phyloP scores from a whole-genome alignment of 2,797 vertebrate genomes.

The Silurus lanzhouensis region DNA sequence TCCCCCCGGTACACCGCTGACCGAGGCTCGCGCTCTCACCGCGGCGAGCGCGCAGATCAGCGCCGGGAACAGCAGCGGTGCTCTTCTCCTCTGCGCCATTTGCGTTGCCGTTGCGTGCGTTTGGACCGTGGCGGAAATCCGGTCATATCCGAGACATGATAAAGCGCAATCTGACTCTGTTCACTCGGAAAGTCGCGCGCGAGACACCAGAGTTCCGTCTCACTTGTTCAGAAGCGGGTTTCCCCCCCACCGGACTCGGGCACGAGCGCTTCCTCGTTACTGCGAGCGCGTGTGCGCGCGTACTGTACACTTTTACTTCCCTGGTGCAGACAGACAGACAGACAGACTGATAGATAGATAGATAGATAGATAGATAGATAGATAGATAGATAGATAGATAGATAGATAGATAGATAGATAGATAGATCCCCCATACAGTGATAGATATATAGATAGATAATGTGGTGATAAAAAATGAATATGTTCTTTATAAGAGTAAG shows the following conservation, averaged over 20 bases:
- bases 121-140: too few species aligned
- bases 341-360: too few species aligned
- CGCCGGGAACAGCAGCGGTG: conserved; percentile 16
- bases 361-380: too few species aligned
- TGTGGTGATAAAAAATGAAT: too few species aligned
- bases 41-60: conserved; percentile 42
- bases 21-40: conserved; percentile 57
- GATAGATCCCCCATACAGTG: too few species aligned
- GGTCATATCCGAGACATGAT: conserved; percentile 30
- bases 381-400: too few species aligned
- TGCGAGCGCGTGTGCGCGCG: background rate
- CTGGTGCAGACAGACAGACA: too few species aligned
- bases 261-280: conserved; percentile 9
- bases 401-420: too few species aligned
- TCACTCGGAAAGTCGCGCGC: background rate
- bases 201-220: background rate
- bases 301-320: too few species aligned
- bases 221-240: background rate
- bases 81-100: conserved; percentile 67
- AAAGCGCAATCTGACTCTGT: too few species aligned
- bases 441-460: too few species aligned
- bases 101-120: conserved; percentile 48
- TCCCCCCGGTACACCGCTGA: conserved; percentile 62
- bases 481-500: too few species aligned
- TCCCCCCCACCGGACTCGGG: background rate